Conservation (phyloP, 1,140 invertebrate species). For the Ostrea denselamellosa region DNA sequence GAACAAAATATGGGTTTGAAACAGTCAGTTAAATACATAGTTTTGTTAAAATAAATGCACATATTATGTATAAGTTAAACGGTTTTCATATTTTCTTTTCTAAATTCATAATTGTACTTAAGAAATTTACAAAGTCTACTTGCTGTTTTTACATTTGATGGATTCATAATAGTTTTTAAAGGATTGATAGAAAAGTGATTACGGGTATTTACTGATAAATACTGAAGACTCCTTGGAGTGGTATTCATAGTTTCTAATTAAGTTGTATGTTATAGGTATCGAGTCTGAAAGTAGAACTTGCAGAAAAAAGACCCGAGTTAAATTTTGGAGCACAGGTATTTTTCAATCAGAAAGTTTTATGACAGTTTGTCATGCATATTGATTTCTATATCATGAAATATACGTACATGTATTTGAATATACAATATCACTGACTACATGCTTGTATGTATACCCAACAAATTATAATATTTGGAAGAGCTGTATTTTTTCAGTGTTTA, state of each 20-base stretch:
- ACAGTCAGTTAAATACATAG: too few species aligned
- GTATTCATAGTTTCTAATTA: neutral
- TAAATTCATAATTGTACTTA: neutral
- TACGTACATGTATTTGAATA: too few species aligned
- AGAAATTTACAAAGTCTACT: neutral
- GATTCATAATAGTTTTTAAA: too few species aligned
- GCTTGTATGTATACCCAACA: too few species aligned
- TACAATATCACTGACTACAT: too few species aligned
- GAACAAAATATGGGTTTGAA: too few species aligned
- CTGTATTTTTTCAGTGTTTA: neutral
- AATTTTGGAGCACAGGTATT: conserved; percentile 77
- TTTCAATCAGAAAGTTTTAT: neutral
- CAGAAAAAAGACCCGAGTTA: conserved; percentile 71
- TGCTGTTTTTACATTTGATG: neutral
- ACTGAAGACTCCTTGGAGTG: neutral
- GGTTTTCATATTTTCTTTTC: neutral
- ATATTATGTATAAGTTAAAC: too few species aligned
- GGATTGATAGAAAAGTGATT: neutral
- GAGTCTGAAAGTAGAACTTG: conserved; percentile 72
- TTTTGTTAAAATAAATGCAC: too few species aligned
- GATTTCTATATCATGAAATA: neutral
- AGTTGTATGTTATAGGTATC: conserved; percentile 65
- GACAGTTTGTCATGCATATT: neutral
- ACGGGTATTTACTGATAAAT: neutral
- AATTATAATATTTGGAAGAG: neutral